Conservation (phyloP, 1,140 invertebrate genomes). For the Drosophila sp. region DNA sequence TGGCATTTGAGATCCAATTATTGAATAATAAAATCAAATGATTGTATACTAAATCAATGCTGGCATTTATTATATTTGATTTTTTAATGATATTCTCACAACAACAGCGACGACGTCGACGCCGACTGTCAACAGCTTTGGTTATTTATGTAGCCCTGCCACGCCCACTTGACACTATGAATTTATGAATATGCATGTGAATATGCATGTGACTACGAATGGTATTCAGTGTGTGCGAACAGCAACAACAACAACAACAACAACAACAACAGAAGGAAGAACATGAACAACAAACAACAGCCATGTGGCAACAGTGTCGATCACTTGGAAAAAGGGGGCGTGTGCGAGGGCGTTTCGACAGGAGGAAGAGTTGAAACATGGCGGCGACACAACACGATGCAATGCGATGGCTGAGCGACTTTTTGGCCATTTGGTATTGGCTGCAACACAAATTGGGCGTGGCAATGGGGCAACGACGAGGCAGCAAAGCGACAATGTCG, state of each 20-base stretch:
- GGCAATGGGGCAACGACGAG: slow-evolving; percentile 45
- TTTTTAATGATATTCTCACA: slow-evolving; percentile 68
- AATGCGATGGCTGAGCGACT: slow-evolving; percentile 53
- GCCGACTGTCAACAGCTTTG: slow-evolving; percentile 63
- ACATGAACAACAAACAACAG: too few relatives aligned
- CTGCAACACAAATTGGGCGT: slow-evolving; percentile 73
- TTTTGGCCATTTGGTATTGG: slow-evolving; percentile 71
- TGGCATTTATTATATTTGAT: slow-evolving; percentile 68
- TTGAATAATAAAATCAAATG: slow-evolving; percentile 49
- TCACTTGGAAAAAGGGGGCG: slow-evolving; percentile 67
- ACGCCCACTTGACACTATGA: slow-evolving; percentile 64
- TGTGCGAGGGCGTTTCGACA: slow-evolving; percentile 33
- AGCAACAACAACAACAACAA: slow-evolving; percentile 21
- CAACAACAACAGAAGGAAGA: background rate
- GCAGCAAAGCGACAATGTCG: slow-evolving; percentile 35
- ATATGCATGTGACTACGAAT: slow-evolving; percentile 11
- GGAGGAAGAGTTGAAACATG: slow-evolving; percentile 72
- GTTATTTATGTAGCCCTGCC: slow-evolving; percentile 68
- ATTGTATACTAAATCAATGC: slow-evolving; percentile 62
- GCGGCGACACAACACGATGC: slow-evolving; percentile 53
- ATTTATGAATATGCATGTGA: slow-evolving; percentile 22
- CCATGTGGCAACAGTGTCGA: slow-evolving; percentile 52
- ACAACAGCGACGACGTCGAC: background rate
- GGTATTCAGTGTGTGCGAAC: slow-evolving; percentile 7
- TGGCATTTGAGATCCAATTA: slow-evolving; percentile 52